phyloP scores from a whole-genome alignment of 2,797 vertebrate genomes.

The Poeciliopsis paucimaculata region DNA sequence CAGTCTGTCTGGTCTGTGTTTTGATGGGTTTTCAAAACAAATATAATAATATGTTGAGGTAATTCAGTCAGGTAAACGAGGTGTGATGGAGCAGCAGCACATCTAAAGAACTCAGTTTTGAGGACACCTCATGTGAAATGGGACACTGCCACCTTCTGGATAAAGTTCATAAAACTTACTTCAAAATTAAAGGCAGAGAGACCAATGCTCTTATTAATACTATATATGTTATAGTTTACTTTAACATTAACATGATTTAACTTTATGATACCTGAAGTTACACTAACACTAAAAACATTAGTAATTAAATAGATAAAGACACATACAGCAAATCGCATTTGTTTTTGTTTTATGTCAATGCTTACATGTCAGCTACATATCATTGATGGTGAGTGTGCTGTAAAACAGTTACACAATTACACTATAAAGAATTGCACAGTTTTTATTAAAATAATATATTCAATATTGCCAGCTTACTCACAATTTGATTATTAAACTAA shows the following conservation, averaged over 20 bases:
- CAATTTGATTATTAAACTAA: background rate
- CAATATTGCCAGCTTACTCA: background rate
- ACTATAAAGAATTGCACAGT: background rate
- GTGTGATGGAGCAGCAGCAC: background rate
- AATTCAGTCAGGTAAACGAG: background rate
- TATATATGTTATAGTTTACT: no score
- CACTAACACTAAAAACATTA: background rate
- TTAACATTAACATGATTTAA: background rate
- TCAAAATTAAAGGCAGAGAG: background rate
- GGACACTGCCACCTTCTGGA: background rate
- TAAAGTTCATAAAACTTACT: background rate
- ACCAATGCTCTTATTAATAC: background rate
- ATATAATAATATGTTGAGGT: background rate
- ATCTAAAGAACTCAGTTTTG: background rate
- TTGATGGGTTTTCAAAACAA: no score
- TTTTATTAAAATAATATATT: background rate
- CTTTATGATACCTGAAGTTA: background rate
- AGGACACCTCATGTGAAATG: background rate
- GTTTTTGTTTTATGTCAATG: background rate
- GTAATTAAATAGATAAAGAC: background rate
- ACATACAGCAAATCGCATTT: background rate
- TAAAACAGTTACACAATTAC: background rate
- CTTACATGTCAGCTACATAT: background rate
- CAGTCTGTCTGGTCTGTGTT: no score
- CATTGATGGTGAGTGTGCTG: background rate